Evolutionary conservation across 2,888 invertebrate species (phyloP).

Genomic region (Cerastis leucographa): DNA sequence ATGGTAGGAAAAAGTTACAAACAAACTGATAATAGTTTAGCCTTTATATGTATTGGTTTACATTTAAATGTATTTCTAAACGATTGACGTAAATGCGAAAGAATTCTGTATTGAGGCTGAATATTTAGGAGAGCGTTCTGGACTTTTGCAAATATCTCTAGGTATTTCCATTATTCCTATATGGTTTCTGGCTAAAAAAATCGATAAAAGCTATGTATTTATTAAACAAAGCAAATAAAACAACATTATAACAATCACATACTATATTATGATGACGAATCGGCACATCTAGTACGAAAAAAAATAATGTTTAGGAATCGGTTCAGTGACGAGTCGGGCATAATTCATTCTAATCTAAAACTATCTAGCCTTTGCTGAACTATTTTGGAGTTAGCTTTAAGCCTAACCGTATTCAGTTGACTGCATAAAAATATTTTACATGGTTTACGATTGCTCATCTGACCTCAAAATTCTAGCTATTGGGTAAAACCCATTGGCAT

Average conservation of each 20-base stretch:
- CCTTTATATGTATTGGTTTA: conserved; percentile 10
- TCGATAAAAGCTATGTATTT: background rate
- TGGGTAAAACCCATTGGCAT: background rate
- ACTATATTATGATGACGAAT: too few species aligned
- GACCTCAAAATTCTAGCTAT: background rate
- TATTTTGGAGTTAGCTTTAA: background rate
- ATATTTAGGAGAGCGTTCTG: background rate
- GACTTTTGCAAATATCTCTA: background rate
- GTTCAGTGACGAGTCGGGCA: too few species aligned
- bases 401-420: background rate
- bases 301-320: too few species aligned
- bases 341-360: too few species aligned
- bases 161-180: background rate
- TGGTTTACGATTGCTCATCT: background rate
- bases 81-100: background rate
- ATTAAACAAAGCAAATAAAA: background rate
- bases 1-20: conserved; percentile 11
- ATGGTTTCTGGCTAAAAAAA: background rate
- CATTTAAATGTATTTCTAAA: conserved; percentile 1
- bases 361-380: background rate
- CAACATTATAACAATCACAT: background rate
- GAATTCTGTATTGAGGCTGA: too few species aligned
- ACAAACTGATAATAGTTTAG: background rate
- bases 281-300: too few species aligned
- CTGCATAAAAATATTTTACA: background rate